Base-by-base conservation (phyloP, 2,113 vertebrate species). In the Triplophysa rosa region DNA sequence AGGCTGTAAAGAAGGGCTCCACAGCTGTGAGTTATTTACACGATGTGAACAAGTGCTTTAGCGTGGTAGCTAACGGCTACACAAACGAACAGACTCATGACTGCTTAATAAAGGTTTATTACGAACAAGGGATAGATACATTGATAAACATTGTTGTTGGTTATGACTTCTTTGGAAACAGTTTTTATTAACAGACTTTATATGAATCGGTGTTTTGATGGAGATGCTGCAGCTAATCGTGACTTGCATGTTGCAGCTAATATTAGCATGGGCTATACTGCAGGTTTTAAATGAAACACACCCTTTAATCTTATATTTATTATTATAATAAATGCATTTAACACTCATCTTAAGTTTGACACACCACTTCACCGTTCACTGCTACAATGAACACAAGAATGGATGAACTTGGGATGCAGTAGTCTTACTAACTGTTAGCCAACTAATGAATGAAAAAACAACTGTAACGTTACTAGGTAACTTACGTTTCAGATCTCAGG, bases 1-100 rank as follows among this genome's bases (percentile, higher is more conserved):
- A 85, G 24, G 84, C 84, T 0, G 84, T 85, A 68, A 85, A 87
- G 67, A 87, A 87, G n/a, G 86, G 86, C 26, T 87, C 86, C 5
- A 87, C 86, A 33, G 86, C 86, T 23, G 86, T 87, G 63, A 85
- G 86, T 78, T 67, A 24, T 74, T 74, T 74, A 37, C 37, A 61
- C n/a, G 49, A 37, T 11, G 4, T 45, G n/a, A 73, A 14, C 47
- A 5, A 37, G 29, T 37, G 68, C 16, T 12, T 65, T 49, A 64
- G 40, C 64, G 9, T 14, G 29, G 3, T 62, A 59, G 65, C 67
- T 73, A 81, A 58, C 69, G 13, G 26, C 33, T 77, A 21, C 24
- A 49, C 23, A 24, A 21, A 40, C 40, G 8, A 16, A 62, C 12
- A 21, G 5, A 2, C 40, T 24, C n/a, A 19, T 7, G 1, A 45